Conservation (phyloP, 2,113 vertebrate species). For the Ictalurus punctatus region DNA sequence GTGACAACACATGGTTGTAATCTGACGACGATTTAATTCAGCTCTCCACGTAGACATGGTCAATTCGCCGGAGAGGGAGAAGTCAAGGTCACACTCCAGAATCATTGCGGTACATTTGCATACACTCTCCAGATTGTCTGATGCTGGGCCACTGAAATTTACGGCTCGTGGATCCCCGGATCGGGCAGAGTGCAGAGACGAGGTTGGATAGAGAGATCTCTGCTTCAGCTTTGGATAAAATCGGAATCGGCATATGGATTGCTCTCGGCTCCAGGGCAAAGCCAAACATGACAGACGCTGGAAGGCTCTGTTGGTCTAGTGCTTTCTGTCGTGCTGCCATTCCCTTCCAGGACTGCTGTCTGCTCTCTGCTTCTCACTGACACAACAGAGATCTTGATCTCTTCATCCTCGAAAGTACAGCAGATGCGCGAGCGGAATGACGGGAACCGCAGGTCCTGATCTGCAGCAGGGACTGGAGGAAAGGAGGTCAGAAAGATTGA, state of each 20-base stretch:
- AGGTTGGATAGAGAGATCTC: neutral
- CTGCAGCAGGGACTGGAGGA: conserved; percentile 44
- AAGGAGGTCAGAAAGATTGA: conserved; percentile 67
- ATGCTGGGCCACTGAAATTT: conserved; percentile 39
- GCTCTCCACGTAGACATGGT: neutral
- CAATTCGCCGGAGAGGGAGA: neutral
- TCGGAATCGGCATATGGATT: neutral
- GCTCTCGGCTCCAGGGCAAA: neutral
- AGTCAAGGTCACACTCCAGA: conserved; percentile 40
- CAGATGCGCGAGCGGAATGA: conserved; percentile 49
- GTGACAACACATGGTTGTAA: neutral
- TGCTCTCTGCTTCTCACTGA: conserved; percentile 19
- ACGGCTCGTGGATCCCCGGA: conserved; percentile 16
- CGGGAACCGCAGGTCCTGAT: conserved; percentile 40
- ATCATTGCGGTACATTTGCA: conserved; percentile 23
- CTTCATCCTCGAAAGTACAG: conserved; percentile 47
- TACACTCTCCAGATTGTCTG: conserved; percentile 52
- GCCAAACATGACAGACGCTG: conserved; percentile 1
- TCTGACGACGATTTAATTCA: neutral
- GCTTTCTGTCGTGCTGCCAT: neutral
- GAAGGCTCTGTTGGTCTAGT: neutral
- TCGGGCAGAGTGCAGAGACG: neutral
- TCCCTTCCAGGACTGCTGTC: neutral
- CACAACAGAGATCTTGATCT: conserved; percentile 51
- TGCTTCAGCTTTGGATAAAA: neutral